Percentiles rank a stretch among this genome's conserved stretches.
phyloP scores from a whole-genome alignment of 2,888 invertebrate species.

The Agrotis clavis region DNA sequence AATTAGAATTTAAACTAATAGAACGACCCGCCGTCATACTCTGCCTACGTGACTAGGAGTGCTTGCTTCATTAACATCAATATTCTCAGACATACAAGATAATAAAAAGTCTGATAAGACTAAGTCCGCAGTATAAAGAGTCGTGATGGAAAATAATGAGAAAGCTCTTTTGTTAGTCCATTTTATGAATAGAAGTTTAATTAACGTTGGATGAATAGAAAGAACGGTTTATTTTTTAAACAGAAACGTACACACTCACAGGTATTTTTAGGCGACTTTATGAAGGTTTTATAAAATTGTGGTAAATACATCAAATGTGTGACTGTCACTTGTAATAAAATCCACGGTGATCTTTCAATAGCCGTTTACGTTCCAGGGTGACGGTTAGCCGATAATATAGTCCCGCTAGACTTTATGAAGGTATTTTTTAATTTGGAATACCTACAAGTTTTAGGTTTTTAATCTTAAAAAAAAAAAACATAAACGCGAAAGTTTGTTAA shows the following conservation, averaged over 20 bases:
- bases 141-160: conserved; percentile 52
- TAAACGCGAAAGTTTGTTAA: too few species aligned
- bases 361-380: too few species aligned
- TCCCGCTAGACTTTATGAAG: background rate
- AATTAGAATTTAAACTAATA: background rate
- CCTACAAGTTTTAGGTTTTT: too few species aligned
- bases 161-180: conserved; percentile 38
- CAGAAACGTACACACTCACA: background rate
- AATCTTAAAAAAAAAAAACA: too few species aligned
- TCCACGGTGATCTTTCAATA: too few species aligned
- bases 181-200: conserved; percentile 53
- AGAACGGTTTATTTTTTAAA: conserved; percentile 19
- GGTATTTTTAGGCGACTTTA: background rate
- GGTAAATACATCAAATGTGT: too few species aligned
- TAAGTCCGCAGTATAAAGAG: conserved; percentile 20
- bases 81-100: conserved; percentile 7
- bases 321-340: too few species aligned
- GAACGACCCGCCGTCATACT: background rate
- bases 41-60: background rate
- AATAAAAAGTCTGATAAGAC: conserved; percentile 20
- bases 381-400: too few species aligned
- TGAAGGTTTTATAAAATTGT: background rate
- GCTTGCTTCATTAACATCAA: background rate
- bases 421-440: background rate
- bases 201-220: conserved; percentile 50